Evolutionary conservation across 2,888 invertebrate species (phyloP).

Genomic region (Parnassius mnemosyne): DNA sequence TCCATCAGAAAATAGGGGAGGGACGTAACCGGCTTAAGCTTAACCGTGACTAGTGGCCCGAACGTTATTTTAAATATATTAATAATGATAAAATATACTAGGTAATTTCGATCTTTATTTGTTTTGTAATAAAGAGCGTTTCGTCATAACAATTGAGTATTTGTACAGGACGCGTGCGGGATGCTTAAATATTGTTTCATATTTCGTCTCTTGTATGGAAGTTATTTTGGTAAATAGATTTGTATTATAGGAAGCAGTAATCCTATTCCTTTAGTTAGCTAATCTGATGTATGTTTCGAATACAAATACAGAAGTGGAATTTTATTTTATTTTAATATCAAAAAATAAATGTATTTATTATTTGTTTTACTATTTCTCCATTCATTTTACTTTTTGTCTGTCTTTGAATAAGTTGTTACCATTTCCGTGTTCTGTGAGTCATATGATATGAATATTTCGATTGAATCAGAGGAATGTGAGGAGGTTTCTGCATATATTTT

Average conservation of each 20-base stretch:
- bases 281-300: conserved; percentile 41
- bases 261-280: conserved; percentile 59
- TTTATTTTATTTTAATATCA: neutral
- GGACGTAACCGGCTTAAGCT: conserved; percentile 80
- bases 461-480: too few relatives aligned
- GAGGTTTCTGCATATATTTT: too few relatives aligned
- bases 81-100: conserved; percentile 78
- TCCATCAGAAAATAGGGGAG: conserved; percentile 80
- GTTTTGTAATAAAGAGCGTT: conserved; percentile 63
- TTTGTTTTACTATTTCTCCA: too few relatives aligned
- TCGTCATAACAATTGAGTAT: conserved; percentile 60
- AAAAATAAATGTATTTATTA: too few relatives aligned
- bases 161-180: conserved; percentile 50
- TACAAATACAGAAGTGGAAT: conserved; percentile 3
- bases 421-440: too few relatives aligned
- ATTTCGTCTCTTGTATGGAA: conserved; percentile 55
- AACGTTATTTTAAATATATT: conserved; percentile 76
- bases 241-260: conserved; percentile 61
- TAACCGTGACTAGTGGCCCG: conserved; percentile 76
- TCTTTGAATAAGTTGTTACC: too few relatives aligned
- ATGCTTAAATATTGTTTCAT: conserved; percentile 70
- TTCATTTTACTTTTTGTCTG: too few relatives aligned
- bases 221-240: conserved; percentile 65
- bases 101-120: conserved; percentile 72
- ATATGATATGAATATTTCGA: too few relatives aligned